Conservation (phyloP, 2,113 vertebrate genomes). For the Pungitius pungitius region DNA sequence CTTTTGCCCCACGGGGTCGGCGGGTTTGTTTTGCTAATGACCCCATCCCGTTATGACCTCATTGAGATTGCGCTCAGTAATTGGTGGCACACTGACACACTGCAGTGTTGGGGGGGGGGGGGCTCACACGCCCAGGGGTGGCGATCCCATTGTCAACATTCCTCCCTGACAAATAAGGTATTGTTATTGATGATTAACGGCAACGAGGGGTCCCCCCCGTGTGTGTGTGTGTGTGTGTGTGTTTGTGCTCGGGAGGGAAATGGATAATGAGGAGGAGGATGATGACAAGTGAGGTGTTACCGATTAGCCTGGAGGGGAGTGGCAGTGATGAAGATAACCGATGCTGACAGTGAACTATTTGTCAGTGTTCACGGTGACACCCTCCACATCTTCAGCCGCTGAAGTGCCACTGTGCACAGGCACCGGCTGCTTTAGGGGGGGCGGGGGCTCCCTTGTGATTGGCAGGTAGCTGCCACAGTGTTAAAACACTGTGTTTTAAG, state of each 20-base stretch:
- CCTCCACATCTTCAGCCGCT: neutral
- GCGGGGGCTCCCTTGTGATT: too few species aligned
- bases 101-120: constrained; percentile 62
- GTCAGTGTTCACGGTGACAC: neutral
- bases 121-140: constrained; percentile 42
- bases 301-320: constrained; percentile 15
- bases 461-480: too few species aligned
- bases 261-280: constrained; percentile 40
- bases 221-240: constrained; percentile 16
- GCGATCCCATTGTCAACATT: constrained; percentile 67
- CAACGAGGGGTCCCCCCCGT: constrained; percentile 39
- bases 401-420: neutral
- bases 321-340: neutral
- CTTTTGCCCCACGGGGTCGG: constrained; percentile 50
- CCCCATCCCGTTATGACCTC: constrained; percentile 76
- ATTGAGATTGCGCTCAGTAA: constrained; percentile 72
- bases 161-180: constrained; percentile 74
- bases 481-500: too few species aligned
- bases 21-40: constrained; percentile 78
- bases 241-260: constrained; percentile 22
- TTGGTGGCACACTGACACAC: constrained; percentile 75
- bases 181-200: constrained; percentile 74
- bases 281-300: constrained; percentile 15
- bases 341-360: neutral
- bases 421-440: too few species aligned